phyloP scores from a whole-genome alignment of 2,113 vertebrate genomes.

The Nicator chloris region DNA sequence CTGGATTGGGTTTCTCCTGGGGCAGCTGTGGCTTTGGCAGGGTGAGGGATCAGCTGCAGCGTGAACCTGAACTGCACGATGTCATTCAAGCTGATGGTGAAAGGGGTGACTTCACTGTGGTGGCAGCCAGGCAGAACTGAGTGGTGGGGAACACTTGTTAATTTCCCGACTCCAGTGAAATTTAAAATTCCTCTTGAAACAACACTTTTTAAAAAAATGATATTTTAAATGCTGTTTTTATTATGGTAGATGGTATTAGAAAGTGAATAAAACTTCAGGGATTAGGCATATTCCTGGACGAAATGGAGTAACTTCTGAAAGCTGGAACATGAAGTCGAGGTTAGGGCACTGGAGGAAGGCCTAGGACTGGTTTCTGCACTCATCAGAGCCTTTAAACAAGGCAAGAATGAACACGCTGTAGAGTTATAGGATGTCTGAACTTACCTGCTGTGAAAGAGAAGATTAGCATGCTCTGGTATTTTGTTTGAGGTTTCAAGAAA shows the following conservation, averaged over 20 bases:
- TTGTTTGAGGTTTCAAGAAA: conserved; percentile 20
- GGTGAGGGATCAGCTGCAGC: neutral
- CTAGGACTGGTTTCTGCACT: neutral
- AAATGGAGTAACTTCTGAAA: neutral
- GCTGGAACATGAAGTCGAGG: fast-evolving
- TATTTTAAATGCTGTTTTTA: too few relatives aligned
- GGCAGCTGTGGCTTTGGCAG: neutral
- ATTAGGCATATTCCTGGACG: neutral
- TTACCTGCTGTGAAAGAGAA: conserved; percentile 35
- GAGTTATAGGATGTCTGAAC: neutral
- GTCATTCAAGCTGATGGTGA: neutral
- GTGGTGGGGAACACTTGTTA: neutral
- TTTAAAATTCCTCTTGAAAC: neutral
- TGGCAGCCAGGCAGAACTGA: neutral
- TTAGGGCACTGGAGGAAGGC: neutral
- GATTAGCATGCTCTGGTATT: conserved; percentile 39
- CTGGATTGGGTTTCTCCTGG: neutral
- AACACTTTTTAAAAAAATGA: neutral
- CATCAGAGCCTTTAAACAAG: neutral
- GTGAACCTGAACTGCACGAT: fast-evolving
- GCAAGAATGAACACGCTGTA: neutral
- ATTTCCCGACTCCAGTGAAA: neutral
- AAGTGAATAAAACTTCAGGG: neutral
- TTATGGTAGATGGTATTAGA: too few relatives aligned
- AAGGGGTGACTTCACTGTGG: neutral